phyloP scores from a whole-genome alignment of 1,140 invertebrate genomes.

The Papilio glaucus region DNA sequence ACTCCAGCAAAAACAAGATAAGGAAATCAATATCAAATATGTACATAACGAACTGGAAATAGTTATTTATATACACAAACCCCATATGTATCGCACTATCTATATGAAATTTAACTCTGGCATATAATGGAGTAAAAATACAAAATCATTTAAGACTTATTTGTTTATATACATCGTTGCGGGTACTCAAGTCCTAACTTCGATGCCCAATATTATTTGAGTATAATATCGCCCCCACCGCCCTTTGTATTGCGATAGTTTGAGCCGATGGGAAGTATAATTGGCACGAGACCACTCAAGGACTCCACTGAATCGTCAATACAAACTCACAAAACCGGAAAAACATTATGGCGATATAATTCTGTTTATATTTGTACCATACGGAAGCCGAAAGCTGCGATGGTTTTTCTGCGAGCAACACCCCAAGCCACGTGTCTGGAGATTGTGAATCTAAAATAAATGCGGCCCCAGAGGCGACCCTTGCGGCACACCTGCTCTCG shows the following conservation, averaged over 20 bases:
- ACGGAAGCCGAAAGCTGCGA: conserved; percentile 79
- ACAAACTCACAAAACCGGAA: conserved; percentile 74
- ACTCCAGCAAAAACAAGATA: neutral
- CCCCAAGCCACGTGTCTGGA: conserved; percentile 73
- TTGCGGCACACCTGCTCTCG: conserved; percentile 72
- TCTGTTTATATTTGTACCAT: conserved; percentile 77
- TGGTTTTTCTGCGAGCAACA: conserved; percentile 70
- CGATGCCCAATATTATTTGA: conserved; percentile 1
- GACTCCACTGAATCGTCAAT: conserved; percentile 50
- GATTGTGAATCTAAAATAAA: conserved; percentile 76
- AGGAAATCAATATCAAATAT: neutral
- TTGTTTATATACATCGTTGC: neutral
- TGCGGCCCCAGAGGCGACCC: conserved; percentile 66
- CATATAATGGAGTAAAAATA: neutral
- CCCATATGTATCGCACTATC: no score
- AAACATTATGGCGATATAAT: conserved; percentile 79
- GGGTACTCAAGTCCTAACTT: neutral
- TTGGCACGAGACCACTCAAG: conserved; percentile 62
- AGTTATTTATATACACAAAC: no score
- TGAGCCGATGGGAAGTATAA: conserved; percentile 46
- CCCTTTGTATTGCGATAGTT: conserved; percentile 25
- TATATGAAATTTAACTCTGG: no score
- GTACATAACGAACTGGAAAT: neutral
- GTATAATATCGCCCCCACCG: conserved; percentile 16
- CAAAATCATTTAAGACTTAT: neutral